Evolutionary conservation across 2,113 vertebrate species (phyloP).

Genomic region (Malaclemys terrapin): DNA sequence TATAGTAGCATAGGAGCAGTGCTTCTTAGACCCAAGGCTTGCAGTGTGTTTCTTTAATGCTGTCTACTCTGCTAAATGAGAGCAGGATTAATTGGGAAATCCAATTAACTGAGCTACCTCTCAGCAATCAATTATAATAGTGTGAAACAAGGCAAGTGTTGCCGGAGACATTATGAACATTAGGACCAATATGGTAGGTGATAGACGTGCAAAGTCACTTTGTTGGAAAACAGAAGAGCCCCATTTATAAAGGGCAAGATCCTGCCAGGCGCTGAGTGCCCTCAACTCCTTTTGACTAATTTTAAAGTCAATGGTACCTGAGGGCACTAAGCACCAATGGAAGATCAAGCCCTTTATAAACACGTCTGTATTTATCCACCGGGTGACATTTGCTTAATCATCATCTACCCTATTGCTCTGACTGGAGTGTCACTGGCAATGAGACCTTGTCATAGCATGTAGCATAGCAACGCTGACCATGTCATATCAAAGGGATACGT

Average conservation of each 20-base stretch:
- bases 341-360: background rate
- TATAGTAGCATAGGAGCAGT: background rate
- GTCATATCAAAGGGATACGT: background rate
- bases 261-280: background rate
- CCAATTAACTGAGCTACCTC: background rate
- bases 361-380: background rate
- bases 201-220: background rate
- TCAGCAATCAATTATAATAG: background rate
- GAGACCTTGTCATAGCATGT: rapidly evolving
- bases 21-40: background rate
- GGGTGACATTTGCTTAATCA: background rate
- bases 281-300: background rate
- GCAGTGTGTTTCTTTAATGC: background rate
- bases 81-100: background rate
- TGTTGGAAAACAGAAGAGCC: background rate
- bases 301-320: background rate
- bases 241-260: background rate
- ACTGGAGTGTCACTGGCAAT: background rate
- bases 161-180: background rate
- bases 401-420: rapidly evolving
- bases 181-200: background rate
- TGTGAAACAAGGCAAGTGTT: background rate
- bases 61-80: background rate
- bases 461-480: background rate
- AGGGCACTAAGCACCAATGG: background rate